phyloP scores from a whole-genome alignment of 1,140 invertebrate genomes.

The Cephus cinctus region DNA sequence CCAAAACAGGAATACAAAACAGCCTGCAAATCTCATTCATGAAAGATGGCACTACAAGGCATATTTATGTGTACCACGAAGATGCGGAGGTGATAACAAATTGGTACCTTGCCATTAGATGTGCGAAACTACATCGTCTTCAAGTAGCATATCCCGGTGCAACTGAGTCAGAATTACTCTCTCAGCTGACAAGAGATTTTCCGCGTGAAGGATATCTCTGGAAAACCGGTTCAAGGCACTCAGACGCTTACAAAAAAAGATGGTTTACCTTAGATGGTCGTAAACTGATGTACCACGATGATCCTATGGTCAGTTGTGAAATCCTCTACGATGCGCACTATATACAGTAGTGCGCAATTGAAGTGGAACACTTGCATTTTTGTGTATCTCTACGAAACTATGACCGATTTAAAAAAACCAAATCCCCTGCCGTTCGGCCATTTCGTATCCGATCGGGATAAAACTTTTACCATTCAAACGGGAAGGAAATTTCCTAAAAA shows the following conservation, averaged over 20 bases:
- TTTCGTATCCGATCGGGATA: too few species aligned
- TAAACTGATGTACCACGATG: slow-evolving; percentile 89
- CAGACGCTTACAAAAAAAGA: slow-evolving; percentile 78
- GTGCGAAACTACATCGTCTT: slow-evolving; percentile 78
- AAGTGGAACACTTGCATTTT: too few species aligned
- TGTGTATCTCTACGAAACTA: too few species aligned
- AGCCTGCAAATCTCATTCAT: slow-evolving; percentile 81
- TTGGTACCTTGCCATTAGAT: slow-evolving; percentile 87
- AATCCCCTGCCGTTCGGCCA: too few species aligned
- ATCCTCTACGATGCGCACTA: too few species aligned
- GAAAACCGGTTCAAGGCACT: slow-evolving; percentile 80
- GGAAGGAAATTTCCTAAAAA: too few species aligned
- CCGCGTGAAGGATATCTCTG: slow-evolving; percentile 83
- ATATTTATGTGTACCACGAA: slow-evolving; percentile 86
- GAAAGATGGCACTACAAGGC: slow-evolving; percentile 78
- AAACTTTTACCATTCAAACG: too few species aligned
- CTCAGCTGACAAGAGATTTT: slow-evolving; percentile 78
- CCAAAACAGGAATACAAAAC: slow-evolving; percentile 79
- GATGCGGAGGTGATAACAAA: slow-evolving; percentile 81
- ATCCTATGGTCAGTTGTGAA: slow-evolving; percentile 72
- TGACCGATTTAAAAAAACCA: too few species aligned
- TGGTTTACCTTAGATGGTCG: slow-evolving; percentile 89
- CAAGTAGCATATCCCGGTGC: slow-evolving; percentile 82
- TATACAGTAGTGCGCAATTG: too few species aligned
- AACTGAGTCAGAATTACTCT: slow-evolving; percentile 72